A percentile compares a stretch with the other conserved stretches of the same genome.
Evolutionary conservation across 2,888 invertebrate genomes (phyloP).

Genomic region (Metallyticus violacea): DNA sequence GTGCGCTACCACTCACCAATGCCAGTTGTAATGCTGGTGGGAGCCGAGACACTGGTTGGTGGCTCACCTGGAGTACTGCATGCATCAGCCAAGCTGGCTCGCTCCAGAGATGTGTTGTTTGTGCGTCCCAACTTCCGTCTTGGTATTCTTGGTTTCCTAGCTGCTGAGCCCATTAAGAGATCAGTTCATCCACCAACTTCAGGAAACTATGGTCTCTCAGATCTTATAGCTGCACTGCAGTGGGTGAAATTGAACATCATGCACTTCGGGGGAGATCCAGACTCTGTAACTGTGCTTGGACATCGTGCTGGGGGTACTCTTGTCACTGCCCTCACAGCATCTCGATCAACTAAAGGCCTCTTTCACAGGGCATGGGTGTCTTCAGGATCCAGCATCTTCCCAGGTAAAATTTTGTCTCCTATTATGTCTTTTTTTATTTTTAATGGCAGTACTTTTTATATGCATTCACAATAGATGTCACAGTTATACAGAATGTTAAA

Average conservation of each 20-base stretch:
- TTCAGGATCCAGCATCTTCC: constrained; percentile 71
- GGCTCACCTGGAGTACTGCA: constrained; percentile 67
- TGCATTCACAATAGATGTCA: no score
- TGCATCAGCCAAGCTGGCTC: constrained; percentile 74
- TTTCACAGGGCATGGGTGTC: constrained; percentile 79
- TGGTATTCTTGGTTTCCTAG: constrained; percentile 77
- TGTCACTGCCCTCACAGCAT: constrained; percentile 69
- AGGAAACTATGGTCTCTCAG: constrained; percentile 83
- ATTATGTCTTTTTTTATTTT: no score
- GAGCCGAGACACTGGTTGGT: constrained; percentile 74
- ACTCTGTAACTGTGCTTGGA: constrained; percentile 75
- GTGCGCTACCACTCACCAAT: constrained; percentile 67
- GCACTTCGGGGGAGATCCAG: constrained; percentile 79
- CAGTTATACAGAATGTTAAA: no score
- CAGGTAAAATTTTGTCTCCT: constrained; percentile 62
- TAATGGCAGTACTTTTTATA: no score
- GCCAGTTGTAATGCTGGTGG: constrained; percentile 80
- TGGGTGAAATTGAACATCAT: constrained; percentile 82
- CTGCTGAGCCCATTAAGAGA: constrained; percentile 66
- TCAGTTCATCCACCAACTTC: constrained; percentile 70
- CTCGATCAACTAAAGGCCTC: constrained; percentile 47
- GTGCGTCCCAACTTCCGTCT: constrained; percentile 84
- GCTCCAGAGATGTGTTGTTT: constrained; percentile 76
- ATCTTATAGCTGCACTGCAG: constrained; percentile 69
- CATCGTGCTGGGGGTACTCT: constrained; percentile 84